Conservation (phyloP, 2,888 invertebrate species). For the Acleris literana region DNA sequence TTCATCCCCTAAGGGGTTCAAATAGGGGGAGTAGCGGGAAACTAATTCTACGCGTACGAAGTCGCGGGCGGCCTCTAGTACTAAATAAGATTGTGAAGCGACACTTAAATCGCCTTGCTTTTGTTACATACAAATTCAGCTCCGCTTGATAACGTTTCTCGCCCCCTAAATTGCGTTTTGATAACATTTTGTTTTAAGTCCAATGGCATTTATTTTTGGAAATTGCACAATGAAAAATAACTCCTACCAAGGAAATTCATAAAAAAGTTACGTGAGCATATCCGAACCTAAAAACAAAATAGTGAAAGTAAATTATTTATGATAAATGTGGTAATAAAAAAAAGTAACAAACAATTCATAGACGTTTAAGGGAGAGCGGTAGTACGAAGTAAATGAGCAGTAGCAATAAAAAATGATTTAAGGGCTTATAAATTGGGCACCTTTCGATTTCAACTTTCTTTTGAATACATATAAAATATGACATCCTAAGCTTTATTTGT, state of each 20-base stretch:
- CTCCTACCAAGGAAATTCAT: not conserved
- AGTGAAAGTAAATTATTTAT: slow-evolving; percentile 67
- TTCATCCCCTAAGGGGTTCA: too few species aligned
- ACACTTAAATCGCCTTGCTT: too few species aligned
- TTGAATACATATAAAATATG: slow-evolving; percentile 37
- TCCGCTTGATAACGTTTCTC: too few species aligned
- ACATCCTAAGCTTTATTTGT: slow-evolving; percentile 6
- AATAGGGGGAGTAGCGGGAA: too few species aligned
- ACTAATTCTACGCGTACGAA: too few species aligned
- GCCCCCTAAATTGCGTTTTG: too few species aligned
- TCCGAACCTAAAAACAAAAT: slow-evolving; percentile 42
- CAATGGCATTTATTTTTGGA: too few species aligned
- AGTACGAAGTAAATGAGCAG: slow-evolving; percentile 42
- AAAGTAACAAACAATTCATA: slow-evolving; percentile 47
- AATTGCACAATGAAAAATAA: not conserved
- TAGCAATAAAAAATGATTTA: slow-evolving; percentile 65
- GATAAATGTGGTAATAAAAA: slow-evolving; percentile 51
- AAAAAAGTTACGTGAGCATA: slow-evolving; percentile 1
- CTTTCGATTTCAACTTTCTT: slow-evolving; percentile 66
- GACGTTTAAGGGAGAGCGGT: slow-evolving; percentile 56
- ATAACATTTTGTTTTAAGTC: too few species aligned
- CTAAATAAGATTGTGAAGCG: too few species aligned
- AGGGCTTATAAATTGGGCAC: slow-evolving; percentile 69
- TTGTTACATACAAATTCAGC: too few species aligned
- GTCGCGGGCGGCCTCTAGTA: too few species aligned